Evolutionary conservation across 1,140 invertebrate species (phyloP), one percentile per base, ranked within the genome.

Genomic region (Aphis gossypii): DNA sequence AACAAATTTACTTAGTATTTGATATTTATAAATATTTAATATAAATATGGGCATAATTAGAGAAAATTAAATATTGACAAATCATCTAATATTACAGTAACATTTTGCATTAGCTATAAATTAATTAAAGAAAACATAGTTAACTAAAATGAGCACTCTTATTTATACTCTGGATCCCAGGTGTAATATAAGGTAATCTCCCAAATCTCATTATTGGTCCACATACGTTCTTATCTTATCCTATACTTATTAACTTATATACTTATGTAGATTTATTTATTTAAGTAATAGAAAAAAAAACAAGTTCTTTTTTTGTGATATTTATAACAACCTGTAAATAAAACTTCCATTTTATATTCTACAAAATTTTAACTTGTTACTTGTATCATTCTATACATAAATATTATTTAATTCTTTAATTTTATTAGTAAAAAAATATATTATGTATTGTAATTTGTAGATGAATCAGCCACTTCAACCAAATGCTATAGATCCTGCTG

Each of bases 401-500:
- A 56, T 41, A 68, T 68, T 90, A 20, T 68, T 51, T 90, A 88
- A 35, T 56, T 56, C 14, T 25, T 51, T 18, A 41, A 41, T 56
- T 30, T 35, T n/a, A 21, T 35, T 51, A n/a, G 9, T 51, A 20
- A 8, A 51, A 48, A 35, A 20, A 35, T 88, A 35, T n/a, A 51
- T 18, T 51, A 48, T 89, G 2, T 89, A 54, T 54, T 89, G 23
- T 54, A 54, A 54, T 54, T 56, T 89, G 44, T 93, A 90, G 87
- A 90, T 93, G 25, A 90, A 35, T 35, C 56, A 82, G 18, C 23
- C 68, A 54, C 60, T 83, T 82, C 89, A 90, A 51, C 68, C 89
- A 90, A 93, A 90, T 82, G 84, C 89, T 7, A 93, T 90, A 46
- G 87, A 90, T 90, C 87, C 87, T 44, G 60, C 89, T 93, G 93